These are phyloP conservation scores for Caenorhabditis sp. DNA, from an alignment of 2,888 invertebrate species.

Conservation along the genomic window DNA sequence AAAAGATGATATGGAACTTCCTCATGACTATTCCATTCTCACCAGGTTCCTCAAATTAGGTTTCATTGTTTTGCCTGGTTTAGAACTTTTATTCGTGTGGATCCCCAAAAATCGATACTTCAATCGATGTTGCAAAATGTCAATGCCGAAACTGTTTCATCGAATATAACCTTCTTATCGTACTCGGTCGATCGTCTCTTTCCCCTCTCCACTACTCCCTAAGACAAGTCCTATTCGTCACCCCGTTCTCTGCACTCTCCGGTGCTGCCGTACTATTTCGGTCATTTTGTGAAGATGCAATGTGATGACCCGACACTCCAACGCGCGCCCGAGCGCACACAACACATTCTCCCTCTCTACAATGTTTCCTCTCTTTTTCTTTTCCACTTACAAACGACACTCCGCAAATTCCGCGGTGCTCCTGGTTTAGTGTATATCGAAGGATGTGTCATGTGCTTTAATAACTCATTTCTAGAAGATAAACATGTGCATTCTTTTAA, in stretches of 20 bases:
- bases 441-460: conserved; percentile 28
- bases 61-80: too few species aligned
- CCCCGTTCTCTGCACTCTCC: background rate
- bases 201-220: background rate
- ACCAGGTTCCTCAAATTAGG: too few species aligned
- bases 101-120: background rate
- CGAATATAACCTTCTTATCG: background rate
- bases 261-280: background rate
- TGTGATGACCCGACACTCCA: background rate
- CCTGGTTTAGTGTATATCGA: conserved; percentile 21
- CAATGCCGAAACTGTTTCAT: background rate
- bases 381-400: conserved; percentile 9
- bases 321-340: background rate
- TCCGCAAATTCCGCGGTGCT: conserved; percentile 11
- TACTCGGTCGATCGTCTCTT: background rate
- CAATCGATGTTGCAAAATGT: background rate
- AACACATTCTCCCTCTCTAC: background rate
- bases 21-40: background rate
- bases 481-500: background rate
- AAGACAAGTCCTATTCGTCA: background rate
- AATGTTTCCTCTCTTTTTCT: background rate
- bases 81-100: too few species aligned
- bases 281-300: background rate
- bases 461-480: background rate
- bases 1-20: background rate